A percentile compares a stretch with the other conserved stretches of the same genome.
Evolutionary conservation across 1,140 invertebrate species (phyloP).

Genomic region (Drosophila subobscura): DNA sequence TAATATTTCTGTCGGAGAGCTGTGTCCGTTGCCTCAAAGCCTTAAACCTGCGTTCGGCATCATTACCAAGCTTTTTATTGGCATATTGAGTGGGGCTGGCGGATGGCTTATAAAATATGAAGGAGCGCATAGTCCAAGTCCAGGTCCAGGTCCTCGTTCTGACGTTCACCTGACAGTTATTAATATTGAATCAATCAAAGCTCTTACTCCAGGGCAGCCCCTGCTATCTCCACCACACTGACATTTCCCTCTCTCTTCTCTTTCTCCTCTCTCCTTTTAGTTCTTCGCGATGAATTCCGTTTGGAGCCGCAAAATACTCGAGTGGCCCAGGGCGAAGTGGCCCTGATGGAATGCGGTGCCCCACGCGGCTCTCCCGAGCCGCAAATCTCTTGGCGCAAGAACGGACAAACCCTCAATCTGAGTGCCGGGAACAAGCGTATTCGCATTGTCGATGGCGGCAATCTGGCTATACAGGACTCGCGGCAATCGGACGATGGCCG

Average conservation of each 20-base stretch:
- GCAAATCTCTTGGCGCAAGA: constrained; percentile 91
- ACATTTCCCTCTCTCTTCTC: constrained; percentile 5
- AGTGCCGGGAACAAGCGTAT: constrained; percentile 85
- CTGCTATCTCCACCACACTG: constrained; percentile 2
- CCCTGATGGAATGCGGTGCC: constrained; percentile 92
- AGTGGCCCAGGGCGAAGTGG: constrained; percentile 92
- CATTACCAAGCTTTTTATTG: constrained; percentile 77
- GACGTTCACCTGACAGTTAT: constrained; percentile 65
- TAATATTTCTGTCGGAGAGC: constrained; percentile 63
- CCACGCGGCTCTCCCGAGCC: constrained; percentile 94
- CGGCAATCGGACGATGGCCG: constrained; percentile 91
- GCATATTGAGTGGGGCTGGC: constrained; percentile 48
- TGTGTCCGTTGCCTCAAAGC: constrained; percentile 48
- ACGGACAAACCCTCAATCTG: constrained; percentile 90
- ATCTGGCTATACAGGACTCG: constrained; percentile 92
- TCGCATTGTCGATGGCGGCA: constrained; percentile 91
- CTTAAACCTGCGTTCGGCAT: constrained; percentile 51
- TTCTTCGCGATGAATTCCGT: constrained; percentile 93
- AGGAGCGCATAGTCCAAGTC: constrained; percentile 24
- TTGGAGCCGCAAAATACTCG: constrained; percentile 89
- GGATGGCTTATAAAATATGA: constrained; percentile 68
- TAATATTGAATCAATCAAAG: constrained; percentile 82
- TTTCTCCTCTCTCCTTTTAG: constrained; percentile 83
- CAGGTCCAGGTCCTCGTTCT: constrained; percentile 26
- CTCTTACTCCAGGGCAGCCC: constrained; percentile 38